A percentile compares a stretch with the other conserved stretches of the same genome.
Evolutionary conservation across 2,888 invertebrate species (phyloP).

Genomic region (Uloborus plumipes): DNA sequence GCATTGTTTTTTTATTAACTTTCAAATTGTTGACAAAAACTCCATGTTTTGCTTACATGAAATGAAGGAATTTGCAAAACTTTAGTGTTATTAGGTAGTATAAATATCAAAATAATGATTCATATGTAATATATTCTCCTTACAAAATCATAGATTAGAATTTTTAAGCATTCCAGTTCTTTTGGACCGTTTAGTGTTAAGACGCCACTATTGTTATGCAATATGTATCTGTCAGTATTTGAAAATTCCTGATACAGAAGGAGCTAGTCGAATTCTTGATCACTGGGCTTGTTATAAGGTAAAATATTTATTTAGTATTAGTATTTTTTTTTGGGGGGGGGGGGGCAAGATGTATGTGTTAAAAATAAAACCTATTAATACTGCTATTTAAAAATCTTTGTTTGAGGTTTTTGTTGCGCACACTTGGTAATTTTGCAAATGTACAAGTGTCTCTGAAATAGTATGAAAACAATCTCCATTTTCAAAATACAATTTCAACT

Average conservation of each 20-base stretch:
- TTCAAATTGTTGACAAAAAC: too few relatives aligned
- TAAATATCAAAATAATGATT: background rate
- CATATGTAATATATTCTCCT: conserved; percentile 28
- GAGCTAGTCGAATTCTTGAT: conserved; percentile 87
- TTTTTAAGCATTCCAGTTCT: conserved; percentile 81
- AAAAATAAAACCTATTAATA: too few relatives aligned
- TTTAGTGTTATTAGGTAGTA: background rate
- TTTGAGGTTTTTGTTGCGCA: background rate
- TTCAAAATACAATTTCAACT: too few relatives aligned
- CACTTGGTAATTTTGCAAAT: too few relatives aligned
- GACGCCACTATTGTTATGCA: conserved; percentile 90
- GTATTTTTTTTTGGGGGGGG: too few relatives aligned
- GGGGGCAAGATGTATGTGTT: too few relatives aligned
- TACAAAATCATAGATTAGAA: conserved; percentile 63
- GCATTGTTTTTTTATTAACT: too few relatives aligned
- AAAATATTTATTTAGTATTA: background rate
- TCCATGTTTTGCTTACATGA: too few relatives aligned
- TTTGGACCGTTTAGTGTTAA: conserved; percentile 87
- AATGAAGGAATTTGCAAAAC: too few relatives aligned
- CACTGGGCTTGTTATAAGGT: conserved; percentile 99
- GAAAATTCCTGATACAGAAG: conserved; percentile 83
- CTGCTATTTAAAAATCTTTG: too few relatives aligned
- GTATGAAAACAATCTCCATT: too few relatives aligned
- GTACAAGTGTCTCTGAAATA: too few relatives aligned
- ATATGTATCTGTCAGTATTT: conserved; percentile 90